Evolutionary conservation across 2,113 vertebrate species (phyloP).

Genomic region (Laticauda colubrina): DNA sequence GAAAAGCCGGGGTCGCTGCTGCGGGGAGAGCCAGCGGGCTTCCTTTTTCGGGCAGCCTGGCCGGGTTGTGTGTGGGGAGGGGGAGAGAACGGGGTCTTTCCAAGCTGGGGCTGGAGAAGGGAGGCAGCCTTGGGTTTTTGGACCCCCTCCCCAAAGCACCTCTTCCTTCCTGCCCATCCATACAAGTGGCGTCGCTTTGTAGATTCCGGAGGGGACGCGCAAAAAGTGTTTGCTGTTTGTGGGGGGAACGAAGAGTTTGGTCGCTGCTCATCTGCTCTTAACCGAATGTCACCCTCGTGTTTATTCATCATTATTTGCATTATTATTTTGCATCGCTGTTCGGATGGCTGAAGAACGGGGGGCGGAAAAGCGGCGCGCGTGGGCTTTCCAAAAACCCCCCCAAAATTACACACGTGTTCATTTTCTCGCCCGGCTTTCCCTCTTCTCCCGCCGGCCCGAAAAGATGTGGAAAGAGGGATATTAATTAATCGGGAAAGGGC

Average conservation of each 20-base stretch:
- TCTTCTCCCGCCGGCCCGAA: not conserved
- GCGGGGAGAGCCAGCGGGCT: not conserved
- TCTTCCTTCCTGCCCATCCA: not conserved
- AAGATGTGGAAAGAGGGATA: not conserved
- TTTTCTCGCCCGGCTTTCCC: not conserved
- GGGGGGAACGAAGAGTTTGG: not conserved
- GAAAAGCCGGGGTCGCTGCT: not conserved
- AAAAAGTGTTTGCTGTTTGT: not conserved
- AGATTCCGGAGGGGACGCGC: not conserved
- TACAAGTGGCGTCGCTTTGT: rapidly evolving
- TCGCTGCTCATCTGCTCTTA: not conserved
- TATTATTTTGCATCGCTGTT: no score
- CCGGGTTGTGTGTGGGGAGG: no score
- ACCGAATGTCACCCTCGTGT: not conserved
- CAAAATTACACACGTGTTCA: no score
- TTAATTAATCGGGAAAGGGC: no score
- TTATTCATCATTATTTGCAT: not conserved
- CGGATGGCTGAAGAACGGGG: not conserved
- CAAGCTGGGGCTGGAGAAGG: not conserved
- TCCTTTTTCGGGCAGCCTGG: no score
- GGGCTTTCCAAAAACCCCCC: not conserved
- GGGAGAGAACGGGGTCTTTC: not conserved
- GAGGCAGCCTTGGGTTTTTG: not conserved
- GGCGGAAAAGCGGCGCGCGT: not conserved
- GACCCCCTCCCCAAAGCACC: not conserved